A percentile compares a stretch with the other conserved stretches of the same genome.
phyloP scores from a whole-genome alignment of 2,797 vertebrate genomes.

The Emydoidea blandingii region DNA sequence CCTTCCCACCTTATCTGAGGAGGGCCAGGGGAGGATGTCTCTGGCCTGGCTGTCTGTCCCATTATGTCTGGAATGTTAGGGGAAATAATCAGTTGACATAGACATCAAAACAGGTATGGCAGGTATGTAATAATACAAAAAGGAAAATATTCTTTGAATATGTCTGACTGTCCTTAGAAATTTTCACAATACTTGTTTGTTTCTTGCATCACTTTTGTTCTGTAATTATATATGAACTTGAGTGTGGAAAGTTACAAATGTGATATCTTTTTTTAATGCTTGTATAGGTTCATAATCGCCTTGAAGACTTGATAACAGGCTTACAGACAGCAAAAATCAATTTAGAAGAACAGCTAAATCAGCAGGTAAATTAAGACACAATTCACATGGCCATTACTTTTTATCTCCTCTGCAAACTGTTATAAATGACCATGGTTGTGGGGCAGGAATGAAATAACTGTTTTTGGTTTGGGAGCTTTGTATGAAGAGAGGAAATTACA shows the following conservation, averaged over 20 bases:
- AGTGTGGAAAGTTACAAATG: not conserved
- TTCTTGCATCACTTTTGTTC: not conserved
- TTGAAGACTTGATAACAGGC: constrained; percentile 88
- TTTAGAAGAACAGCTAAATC: constrained; percentile 88
- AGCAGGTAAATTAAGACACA: constrained; percentile 80
- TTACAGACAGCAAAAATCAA: constrained; percentile 88
- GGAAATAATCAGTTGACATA: not conserved
- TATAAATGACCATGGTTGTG: not conserved
- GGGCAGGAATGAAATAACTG: not conserved
- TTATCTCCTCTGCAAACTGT: not conserved
- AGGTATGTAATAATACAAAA: not conserved
- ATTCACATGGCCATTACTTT: not conserved
- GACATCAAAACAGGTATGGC: not conserved
- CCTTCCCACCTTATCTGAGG: no score
- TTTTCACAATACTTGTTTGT: not conserved
- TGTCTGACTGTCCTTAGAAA: not conserved
- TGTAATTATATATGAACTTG: not conserved
- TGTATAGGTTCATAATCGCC: constrained; percentile 84
- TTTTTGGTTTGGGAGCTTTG: not conserved
- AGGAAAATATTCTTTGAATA: not conserved
- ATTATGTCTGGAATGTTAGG: not conserved
- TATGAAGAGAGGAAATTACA: not conserved
- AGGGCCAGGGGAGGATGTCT: no score
- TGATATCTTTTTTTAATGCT: not conserved
- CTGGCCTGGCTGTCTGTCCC: not conserved